Evolutionary conservation across 2,797 vertebrate genomes (phyloP).

Genomic region (Muraenolepis orangiensis): DNA sequence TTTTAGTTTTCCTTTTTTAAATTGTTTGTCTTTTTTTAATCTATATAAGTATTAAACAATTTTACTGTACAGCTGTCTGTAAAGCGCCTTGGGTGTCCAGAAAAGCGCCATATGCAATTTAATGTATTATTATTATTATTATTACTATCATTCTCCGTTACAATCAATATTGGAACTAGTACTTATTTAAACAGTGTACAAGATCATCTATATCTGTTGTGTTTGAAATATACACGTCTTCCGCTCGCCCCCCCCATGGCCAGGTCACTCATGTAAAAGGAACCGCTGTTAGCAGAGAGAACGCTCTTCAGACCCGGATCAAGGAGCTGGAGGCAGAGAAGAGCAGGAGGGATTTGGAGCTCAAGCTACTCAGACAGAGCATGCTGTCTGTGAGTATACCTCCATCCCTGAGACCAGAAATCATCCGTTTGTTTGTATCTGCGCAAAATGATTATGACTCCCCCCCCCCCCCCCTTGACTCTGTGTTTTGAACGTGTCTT

Average conservation of each 20-base stretch:
- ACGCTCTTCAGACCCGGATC: conserved; percentile 75
- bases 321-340: conserved; percentile 78
- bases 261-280: conserved; percentile 79
- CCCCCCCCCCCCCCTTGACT: neutral
- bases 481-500: too few species aligned
- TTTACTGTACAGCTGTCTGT: too few species aligned
- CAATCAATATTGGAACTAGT: neutral
- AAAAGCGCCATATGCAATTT: too few species aligned
- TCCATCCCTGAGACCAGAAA: neutral
- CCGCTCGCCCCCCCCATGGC: neutral
- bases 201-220: neutral
- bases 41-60: too few species aligned
- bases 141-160: neutral
- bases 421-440: too few species aligned
- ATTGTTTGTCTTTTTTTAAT: too few species aligned
- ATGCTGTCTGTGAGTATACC: conserved; percentile 72
- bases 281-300: conserved; percentile 70
- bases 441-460: neutral
- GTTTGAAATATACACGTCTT: neutral
- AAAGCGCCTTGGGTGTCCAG: too few species aligned
- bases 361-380: conserved; percentile 71
- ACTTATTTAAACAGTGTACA: neutral
- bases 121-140: too few species aligned
- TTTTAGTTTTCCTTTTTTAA: too few species aligned
- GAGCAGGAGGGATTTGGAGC: conserved; percentile 72